Conservation (phyloP, 2,797 vertebrate genomes). For the Stomatorhinus walkeri region DNA sequence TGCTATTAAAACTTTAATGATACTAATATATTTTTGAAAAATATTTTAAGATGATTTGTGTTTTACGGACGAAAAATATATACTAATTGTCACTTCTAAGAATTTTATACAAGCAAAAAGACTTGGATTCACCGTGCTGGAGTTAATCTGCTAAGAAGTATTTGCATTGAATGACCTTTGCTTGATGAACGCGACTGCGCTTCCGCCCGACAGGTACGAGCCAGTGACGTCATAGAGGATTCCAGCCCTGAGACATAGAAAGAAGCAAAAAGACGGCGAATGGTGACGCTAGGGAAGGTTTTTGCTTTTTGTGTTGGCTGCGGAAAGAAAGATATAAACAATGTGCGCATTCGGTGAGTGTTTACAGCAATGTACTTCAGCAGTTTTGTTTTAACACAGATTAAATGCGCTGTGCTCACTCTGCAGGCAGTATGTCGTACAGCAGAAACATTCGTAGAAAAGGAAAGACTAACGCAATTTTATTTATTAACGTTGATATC, state of each 20-base stretch:
- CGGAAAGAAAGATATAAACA: neutral
- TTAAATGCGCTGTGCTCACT: neutral
- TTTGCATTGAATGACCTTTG: slow-evolving; percentile 28
- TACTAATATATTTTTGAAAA: neutral
- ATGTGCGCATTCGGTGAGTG: slow-evolving; percentile 44
- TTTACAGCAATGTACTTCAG: neutral
- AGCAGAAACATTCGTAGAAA: neutral
- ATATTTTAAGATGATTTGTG: neutral
- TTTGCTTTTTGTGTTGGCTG: neutral
- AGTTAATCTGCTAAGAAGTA: neutral
- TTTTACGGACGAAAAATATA: neutral
- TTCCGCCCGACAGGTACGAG: slow-evolving; percentile 52
- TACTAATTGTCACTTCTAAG: neutral
- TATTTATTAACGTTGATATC: neutral
- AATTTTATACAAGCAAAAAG: neutral
- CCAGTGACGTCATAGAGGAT: slow-evolving; percentile 42
- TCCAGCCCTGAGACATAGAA: neutral
- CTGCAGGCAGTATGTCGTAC: neutral
- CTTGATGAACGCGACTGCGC: slow-evolving; percentile 15
- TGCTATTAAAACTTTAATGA: neutral
- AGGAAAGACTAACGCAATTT: neutral
- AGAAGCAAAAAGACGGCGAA: neutral
- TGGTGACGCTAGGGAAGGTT: neutral
- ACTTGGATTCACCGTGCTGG: neutral
- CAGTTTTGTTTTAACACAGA: neutral